Evolutionary conservation across 30 jellyfish, hydroid and myxozoan genomes (phyloP).

Genomic region (Sanderia malayensis): DNA sequence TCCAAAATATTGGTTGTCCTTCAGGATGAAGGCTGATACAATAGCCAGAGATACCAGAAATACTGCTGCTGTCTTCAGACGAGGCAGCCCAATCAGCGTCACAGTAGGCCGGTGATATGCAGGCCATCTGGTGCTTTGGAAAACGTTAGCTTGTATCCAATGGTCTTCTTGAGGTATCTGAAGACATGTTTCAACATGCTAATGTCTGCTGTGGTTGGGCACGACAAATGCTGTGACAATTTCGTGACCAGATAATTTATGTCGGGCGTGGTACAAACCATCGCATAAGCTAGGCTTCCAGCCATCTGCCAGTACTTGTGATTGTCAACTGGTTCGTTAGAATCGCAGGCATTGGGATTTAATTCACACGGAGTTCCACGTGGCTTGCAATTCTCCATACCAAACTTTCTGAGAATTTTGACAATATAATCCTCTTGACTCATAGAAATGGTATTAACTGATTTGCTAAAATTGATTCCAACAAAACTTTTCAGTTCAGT

Average conservation of each 20-base stretch:
- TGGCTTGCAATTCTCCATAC: slow-evolving; percentile 39
- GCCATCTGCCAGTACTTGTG: not conserved
- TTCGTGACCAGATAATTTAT: not conserved
- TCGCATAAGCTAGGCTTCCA: not conserved
- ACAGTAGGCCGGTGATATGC: slow-evolving; percentile 19
- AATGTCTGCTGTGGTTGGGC: not conserved
- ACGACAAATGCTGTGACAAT: not conserved
- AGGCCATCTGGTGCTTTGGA: slow-evolving; percentile 10
- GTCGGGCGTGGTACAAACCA: not conserved
- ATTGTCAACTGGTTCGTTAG: not conserved
- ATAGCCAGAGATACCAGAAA: slow-evolving; percentile 48
- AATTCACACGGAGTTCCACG: slow-evolving; percentile 23
- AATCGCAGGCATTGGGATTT: not conserved
- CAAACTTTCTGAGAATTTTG: slow-evolving; percentile 1
- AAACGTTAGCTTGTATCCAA: slow-evolving; percentile 19
- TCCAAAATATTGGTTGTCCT: slow-evolving; percentile 33
- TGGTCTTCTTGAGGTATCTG: slow-evolving; percentile 22
- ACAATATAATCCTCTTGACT: slow-evolving; percentile 2
- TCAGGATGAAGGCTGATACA: slow-evolving; percentile 13
- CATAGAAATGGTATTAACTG: slow-evolving; percentile 10
- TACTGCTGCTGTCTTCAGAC: slow-evolving; percentile 37
- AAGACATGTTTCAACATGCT: not conserved
- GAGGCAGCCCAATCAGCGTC: slow-evolving; percentile 75
- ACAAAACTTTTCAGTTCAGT: slow-evolving; percentile 34
- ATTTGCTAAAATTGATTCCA: not conserved